Evolutionary conservation across 2,113 vertebrate genomes (phyloP).

Genomic region (Oplegnathus fasciatus): DNA sequence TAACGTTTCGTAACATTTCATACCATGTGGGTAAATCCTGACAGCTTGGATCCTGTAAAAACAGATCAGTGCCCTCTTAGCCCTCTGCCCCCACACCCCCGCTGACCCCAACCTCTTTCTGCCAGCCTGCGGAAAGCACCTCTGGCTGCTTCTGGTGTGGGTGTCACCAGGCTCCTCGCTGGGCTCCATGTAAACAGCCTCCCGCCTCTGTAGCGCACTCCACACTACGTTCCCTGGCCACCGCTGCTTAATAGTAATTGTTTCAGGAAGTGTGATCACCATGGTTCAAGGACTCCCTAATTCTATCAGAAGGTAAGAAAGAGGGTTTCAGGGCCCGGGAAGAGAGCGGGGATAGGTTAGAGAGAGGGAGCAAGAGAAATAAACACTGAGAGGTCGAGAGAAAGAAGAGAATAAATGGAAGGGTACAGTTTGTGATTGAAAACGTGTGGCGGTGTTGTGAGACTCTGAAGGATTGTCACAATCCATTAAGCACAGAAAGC

Average conservation of each 20-base stretch:
- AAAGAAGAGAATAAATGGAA: slow-evolving; percentile 24
- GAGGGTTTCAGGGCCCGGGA: slow-evolving; percentile 9
- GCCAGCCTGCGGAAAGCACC: slow-evolving; percentile 55
- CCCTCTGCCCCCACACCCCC: slow-evolving; percentile 54
- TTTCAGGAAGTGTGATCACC: slow-evolving; percentile 84
- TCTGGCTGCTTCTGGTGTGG: slow-evolving; percentile 51
- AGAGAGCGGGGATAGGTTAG: slow-evolving; percentile 34
- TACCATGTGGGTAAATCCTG: slow-evolving; percentile 84
- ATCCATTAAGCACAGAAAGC: slow-evolving; percentile 75
- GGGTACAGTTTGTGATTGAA: slow-evolving; percentile 49
- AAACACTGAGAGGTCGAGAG: slow-evolving; percentile 37
- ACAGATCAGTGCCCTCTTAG: slow-evolving; percentile 69
- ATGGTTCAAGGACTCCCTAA: slow-evolving; percentile 83
- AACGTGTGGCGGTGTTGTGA: slow-evolving; percentile 55
- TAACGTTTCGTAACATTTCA: slow-evolving; percentile 88
- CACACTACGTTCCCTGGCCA: slow-evolving; percentile 58
- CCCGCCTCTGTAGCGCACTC: slow-evolving; percentile 38
- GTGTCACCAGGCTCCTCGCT: slow-evolving; percentile 72
- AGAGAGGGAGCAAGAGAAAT: slow-evolving; percentile 47
- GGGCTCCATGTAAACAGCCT: slow-evolving; percentile 75
- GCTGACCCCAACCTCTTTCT: slow-evolving; percentile 50
- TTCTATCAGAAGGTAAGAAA: slow-evolving; percentile 77
- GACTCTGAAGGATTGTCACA: slow-evolving; percentile 77
- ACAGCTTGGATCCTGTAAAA: slow-evolving; percentile 83
- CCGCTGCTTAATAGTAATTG: slow-evolving; percentile 82